A percentile compares a stretch with the other conserved stretches of the same genome.
phyloP scores from a whole-genome alignment of 2,113 vertebrate species.

The Nannospalax galili region DNA sequence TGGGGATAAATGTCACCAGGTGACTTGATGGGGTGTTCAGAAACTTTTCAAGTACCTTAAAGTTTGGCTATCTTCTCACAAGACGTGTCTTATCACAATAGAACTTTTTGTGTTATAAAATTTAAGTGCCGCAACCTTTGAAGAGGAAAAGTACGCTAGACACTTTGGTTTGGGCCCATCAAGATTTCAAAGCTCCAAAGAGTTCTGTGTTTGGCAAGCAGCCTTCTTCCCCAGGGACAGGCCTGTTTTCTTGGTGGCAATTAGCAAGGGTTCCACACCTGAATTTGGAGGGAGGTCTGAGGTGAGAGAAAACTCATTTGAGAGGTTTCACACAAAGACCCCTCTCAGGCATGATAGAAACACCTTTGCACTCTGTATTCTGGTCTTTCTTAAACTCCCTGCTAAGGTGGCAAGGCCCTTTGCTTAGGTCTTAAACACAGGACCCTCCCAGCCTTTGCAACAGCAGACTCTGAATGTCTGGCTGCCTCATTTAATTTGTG shows the following conservation, averaged over 20 bases:
- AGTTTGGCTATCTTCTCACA: not conserved
- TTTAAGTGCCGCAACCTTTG: not conserved
- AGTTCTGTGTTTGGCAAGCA: slow-evolving; percentile 34
- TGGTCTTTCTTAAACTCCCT: not conserved
- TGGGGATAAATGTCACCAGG: not conserved
- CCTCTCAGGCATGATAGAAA: not conserved
- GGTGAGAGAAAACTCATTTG: not conserved
- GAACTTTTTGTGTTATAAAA: not conserved
- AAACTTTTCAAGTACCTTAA: not conserved
- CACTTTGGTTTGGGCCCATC: slow-evolving; percentile 5
- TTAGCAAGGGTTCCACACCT: slow-evolving; percentile 18
- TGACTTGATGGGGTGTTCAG: not conserved
- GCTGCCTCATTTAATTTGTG: slow-evolving; percentile 75
- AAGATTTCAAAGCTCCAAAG: slow-evolving; percentile 34
- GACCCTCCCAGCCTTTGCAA: not conserved
- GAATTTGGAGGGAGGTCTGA: not conserved
- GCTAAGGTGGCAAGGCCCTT: not conserved
- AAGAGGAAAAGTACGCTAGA: slow-evolving; percentile 45
- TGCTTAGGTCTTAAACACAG: slow-evolving; percentile 48
- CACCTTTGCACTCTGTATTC: not conserved
- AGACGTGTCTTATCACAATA: not conserved
- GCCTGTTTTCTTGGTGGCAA: slow-evolving; percentile 38
- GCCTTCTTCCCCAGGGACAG: slow-evolving; percentile 15
- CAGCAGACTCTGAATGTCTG: slow-evolving; percentile 6
- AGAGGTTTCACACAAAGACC: not conserved